These are phyloP conservation scores for Bergia sp. DNA, from an alignment of 92 coral and sea anemone species.

Conservation along the genomic window DNA sequence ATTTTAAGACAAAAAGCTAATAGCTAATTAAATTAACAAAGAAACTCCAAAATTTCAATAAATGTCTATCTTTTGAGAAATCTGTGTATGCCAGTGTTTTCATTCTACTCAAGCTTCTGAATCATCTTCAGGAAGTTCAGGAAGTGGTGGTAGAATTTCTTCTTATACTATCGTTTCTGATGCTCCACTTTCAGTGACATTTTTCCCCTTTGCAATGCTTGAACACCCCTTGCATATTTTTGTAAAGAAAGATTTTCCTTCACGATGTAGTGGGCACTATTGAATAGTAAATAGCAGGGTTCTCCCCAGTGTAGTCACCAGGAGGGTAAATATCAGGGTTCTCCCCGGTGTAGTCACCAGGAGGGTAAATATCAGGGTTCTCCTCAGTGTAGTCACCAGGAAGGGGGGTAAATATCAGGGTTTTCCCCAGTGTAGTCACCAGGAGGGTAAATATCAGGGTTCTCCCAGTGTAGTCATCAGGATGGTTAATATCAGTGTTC, in stretches of 20 bases:
- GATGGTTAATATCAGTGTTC: too few relatives aligned
- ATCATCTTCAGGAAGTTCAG: conserved; percentile 27
- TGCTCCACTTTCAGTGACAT: conserved; percentile 37
- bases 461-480: too few relatives aligned
- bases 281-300: background rate
- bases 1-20: too few relatives aligned
- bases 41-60: conserved; percentile 6
- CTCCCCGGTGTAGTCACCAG: too few relatives aligned
- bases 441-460: too few relatives aligned
- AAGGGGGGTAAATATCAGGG: too few relatives aligned
- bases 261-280: conserved; percentile 31
- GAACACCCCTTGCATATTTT: conserved; percentile 19
- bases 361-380: too few relatives aligned
- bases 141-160: conserved; percentile 30
- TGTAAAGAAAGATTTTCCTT: conserved; percentile 35
- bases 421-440: too few relatives aligned
- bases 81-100: background rate
- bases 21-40: too few relatives aligned
- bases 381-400: too few relatives aligned
- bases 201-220: conserved; percentile 32
- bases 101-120: conserved; percentile 12
- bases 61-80: background rate
- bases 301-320: too few relatives aligned
- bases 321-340: too few relatives aligned
- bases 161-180: background rate